phyloP scores from a whole-genome alignment of 2,797 vertebrate genomes.

The Lacerta bilineata region DNA sequence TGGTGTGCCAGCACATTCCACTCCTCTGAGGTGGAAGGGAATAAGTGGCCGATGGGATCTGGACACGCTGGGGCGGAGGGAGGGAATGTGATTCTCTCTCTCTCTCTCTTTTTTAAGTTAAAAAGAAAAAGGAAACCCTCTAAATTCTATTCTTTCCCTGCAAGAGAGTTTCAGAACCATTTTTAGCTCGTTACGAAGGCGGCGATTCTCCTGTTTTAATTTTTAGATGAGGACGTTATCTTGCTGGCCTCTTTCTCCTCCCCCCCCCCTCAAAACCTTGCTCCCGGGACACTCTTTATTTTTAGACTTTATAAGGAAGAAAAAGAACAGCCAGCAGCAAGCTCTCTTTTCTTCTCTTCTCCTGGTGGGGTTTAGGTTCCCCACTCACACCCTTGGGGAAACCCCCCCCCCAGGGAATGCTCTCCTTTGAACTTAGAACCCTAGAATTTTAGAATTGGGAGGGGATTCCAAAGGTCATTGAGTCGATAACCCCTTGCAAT shows the following conservation, averaged over 20 bases:
- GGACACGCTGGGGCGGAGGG: constrained; percentile 70
- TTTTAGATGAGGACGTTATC: constrained; percentile 78
- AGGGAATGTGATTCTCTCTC: constrained; percentile 71
- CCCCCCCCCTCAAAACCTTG: constrained; percentile 60
- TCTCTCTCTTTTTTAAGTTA: no score
- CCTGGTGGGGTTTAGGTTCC: background rate
- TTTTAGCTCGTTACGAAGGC: constrained; percentile 80
- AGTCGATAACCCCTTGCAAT: background rate
- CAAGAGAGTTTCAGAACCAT: constrained; percentile 73
- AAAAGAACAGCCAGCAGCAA: accelerated
- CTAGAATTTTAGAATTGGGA: background rate
- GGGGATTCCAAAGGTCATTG: background rate
- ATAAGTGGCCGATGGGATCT: constrained; percentile 72
- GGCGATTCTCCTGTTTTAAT: constrained; percentile 61
- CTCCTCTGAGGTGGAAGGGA: constrained; percentile 89
- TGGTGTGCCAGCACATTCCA: constrained; percentile 93
- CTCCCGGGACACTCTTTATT: constrained; percentile 77
- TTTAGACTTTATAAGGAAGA: constrained; percentile 61
- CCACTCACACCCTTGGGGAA: background rate
- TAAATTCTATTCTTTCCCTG: constrained; percentile 81
- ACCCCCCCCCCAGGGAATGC: accelerated
- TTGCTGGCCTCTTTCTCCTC: constrained; percentile 80
- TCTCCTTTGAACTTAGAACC: background rate
- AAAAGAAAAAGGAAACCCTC: constrained; percentile 78
- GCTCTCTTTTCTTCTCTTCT: background rate